phyloP scores from a whole-genome alignment of 2,113 vertebrate species.

The Cromileptes altivelis region DNA sequence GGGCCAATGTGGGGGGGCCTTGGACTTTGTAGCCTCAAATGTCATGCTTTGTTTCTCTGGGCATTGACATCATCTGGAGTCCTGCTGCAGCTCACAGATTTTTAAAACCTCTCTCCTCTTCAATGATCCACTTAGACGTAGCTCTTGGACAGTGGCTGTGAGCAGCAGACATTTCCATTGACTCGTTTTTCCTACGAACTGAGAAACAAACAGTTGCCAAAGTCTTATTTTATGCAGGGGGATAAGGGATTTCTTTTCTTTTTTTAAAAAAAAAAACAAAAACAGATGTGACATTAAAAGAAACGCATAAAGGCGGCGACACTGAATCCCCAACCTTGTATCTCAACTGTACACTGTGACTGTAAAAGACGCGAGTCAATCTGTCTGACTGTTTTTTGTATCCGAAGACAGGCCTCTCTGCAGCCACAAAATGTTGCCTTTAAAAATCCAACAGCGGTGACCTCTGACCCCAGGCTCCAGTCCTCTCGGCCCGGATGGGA shows the following conservation, averaged over 20 bases:
- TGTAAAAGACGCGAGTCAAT: conserved; percentile 65
- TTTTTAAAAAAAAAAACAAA: background rate
- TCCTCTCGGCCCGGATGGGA: conserved; percentile 45
- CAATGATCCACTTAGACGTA: conserved; percentile 17
- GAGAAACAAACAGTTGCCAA: conserved; percentile 78
- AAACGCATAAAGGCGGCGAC: conserved; percentile 54
- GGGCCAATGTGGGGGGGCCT: conserved; percentile 23
- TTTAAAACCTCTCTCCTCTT: conserved; percentile 24
- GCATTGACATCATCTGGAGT: conserved; percentile 63
- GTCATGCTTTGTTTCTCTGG: conserved; percentile 67
- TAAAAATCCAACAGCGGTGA: conserved; percentile 76
- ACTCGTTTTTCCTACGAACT: conserved; percentile 65
- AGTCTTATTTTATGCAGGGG: conserved; percentile 84
- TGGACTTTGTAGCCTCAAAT: conserved; percentile 68
- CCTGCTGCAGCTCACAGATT: conserved; percentile 57
- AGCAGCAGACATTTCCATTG: conserved; percentile 50
- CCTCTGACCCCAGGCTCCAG: conserved; percentile 77
- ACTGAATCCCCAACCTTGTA: conserved; percentile 55
- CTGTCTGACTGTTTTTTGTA: conserved; percentile 36
- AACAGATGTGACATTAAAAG: conserved; percentile 62
- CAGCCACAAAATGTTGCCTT: conserved; percentile 88
- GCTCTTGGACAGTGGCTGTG: conserved; percentile 39
- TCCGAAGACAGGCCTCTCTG: conserved; percentile 82
- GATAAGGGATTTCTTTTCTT: conserved; percentile 76
- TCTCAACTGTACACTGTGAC: conserved; percentile 90